These are phyloP conservation scores for Oxyscelio sp. DNA, from an alignment of 2,888 invertebrate genomes.

Conservation along the genomic window DNA sequence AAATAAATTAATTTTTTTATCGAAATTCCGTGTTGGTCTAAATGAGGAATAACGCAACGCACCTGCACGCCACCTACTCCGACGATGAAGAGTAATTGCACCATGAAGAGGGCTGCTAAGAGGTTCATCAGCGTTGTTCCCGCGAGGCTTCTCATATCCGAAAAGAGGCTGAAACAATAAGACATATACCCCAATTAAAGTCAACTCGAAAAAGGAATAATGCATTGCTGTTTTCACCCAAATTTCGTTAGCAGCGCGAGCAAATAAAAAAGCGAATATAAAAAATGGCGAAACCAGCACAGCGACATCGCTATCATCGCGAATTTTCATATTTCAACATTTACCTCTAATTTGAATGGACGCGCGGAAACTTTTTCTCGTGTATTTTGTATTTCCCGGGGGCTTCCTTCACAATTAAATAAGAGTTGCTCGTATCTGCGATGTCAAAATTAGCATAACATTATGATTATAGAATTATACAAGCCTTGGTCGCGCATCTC, in stretches of 20 bases:
- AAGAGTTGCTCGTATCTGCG: too few species aligned
- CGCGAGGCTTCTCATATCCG: slow-evolving; percentile 91
- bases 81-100: slow-evolving; percentile 91
- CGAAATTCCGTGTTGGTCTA: not conserved
- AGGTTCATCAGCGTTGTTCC: slow-evolving; percentile 92
- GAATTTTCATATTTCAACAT: slow-evolving; percentile 18
- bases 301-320: too few species aligned
- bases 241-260: not conserved
- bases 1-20: not conserved
- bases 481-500: not conserved
- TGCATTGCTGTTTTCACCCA: not conserved
- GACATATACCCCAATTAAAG: slow-evolving; percentile 55
- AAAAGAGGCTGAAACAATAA: slow-evolving; percentile 91
- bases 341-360: slow-evolving; percentile 14
- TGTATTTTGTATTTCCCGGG: not conserved
- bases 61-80: slow-evolving; percentile 92
- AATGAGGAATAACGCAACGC: slow-evolving; percentile 80
- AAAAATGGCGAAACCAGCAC: not conserved
- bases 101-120: slow-evolving; percentile 91
- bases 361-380: too few species aligned
- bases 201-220: slow-evolving; percentile 36
- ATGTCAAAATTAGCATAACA: slow-evolving; percentile 44
- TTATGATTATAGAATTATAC: slow-evolving; percentile 9
- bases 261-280: not conserved
- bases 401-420: too few species aligned